phyloP scores from a whole-genome alignment of 2,888 invertebrate genomes.

The Diadromus collaris region DNA sequence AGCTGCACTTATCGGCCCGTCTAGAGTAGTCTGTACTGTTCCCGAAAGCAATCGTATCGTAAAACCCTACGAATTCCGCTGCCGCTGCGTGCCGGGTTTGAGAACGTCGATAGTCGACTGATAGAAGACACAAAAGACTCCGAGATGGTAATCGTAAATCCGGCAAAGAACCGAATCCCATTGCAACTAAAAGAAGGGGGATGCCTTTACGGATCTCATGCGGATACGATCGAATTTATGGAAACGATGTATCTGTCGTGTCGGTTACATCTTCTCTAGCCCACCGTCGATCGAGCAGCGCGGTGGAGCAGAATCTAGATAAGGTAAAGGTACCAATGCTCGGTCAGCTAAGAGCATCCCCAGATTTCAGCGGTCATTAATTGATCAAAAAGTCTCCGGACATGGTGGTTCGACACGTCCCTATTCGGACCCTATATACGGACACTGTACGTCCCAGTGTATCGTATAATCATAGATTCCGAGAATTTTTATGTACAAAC shows the following conservation, averaged over 20 bases:
- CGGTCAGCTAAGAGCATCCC: too few relatives aligned
- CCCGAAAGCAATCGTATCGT: slow-evolving; percentile 46
- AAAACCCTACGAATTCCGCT: slow-evolving; percentile 51
- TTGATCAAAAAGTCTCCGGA: too few relatives aligned
- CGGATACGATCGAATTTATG: slow-evolving; percentile 47
- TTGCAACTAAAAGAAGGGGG: slow-evolving; percentile 12
- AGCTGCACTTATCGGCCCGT: slow-evolving; percentile 13
- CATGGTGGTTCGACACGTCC: too few relatives aligned
- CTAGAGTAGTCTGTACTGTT: slow-evolving; percentile 23
- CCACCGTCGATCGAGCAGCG: not conserved
- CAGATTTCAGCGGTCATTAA: too few relatives aligned
- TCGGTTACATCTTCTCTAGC: slow-evolving; percentile 11
- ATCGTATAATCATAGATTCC: too few relatives aligned
- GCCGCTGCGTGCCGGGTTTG: slow-evolving; percentile 47
- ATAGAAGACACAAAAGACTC: slow-evolving; percentile 59
- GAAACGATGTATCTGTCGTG: slow-evolving; percentile 29
- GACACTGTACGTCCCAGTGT: too few relatives aligned
- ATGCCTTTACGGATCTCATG: slow-evolving; percentile 7
- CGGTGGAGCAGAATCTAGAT: not conserved
- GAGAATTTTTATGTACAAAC: too few relatives aligned
- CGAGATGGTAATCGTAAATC: slow-evolving; percentile 58
- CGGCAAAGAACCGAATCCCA: slow-evolving; percentile 44
- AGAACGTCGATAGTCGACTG: slow-evolving; percentile 53
- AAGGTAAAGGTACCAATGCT: too few relatives aligned
- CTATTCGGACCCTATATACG: not conserved